Evolutionary conservation across 2,888 invertebrate species (phyloP), one percentile per base, ranked within the genome.

Genomic region (Ophonus ardosiacus): DNA sequence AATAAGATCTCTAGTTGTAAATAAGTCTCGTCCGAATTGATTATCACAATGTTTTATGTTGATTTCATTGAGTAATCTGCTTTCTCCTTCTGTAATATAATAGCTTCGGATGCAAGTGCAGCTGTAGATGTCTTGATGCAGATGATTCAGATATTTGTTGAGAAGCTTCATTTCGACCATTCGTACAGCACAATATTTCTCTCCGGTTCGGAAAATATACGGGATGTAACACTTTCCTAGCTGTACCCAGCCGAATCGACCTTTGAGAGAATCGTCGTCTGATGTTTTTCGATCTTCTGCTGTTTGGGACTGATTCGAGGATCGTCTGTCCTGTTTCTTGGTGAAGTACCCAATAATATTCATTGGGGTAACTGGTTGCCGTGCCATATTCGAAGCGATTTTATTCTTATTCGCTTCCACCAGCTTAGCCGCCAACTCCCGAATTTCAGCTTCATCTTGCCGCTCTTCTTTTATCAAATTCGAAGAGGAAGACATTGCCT

Each of bases 71-170:
- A 98, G 93, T 18, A 98, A 93, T 87, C 96, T 95, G 80, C 97
- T 96, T 92, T 99, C 98, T 0, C 96, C 95, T 87, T 97, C 97
- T 0, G 98, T 98, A 87, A 98, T 97, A 90, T 97, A 98, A 91
- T 97, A 98, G 92, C 98, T 98, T 87, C 97, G 94, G 88, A 98
- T 96, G 90, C 97, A 97, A 13, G 97, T 97, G 91, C 97, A 98
- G 87, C 96, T 97, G 91, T 97, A 97, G 87, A 98, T 96, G 90
- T 97, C 97, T 87, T 96, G 95, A 90, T 98, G 97, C 81, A 98
- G 93, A 90, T 96, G 96, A 90, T 95, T 96, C 89, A 98, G 94
- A 92, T 97, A 97, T 92, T 97, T 97, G 90, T 97, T 96, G 24
- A 98, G 93, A 71, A 98, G 93, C 91, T 98, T 98, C 89, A 95